phyloP scores from a whole-genome alignment of 2,113 vertebrate genomes.

The Phalacrocorax aristotelis region DNA sequence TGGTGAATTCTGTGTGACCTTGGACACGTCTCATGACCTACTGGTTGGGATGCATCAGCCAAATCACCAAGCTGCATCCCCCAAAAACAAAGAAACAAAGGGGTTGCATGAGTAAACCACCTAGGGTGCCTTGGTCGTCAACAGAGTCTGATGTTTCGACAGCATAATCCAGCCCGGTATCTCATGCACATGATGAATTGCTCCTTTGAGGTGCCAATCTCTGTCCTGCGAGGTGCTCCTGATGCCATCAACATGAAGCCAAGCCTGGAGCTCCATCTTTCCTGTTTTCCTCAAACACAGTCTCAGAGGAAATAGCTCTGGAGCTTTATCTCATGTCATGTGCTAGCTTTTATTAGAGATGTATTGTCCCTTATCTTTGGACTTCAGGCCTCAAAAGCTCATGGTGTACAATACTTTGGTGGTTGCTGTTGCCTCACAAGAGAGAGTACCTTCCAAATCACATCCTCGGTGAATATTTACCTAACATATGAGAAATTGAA shows the following conservation, averaged over 20 bases:
- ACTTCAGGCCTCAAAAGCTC: neutral
- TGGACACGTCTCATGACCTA: neutral
- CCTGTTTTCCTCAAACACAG: neutral
- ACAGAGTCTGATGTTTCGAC: neutral
- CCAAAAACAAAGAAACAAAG: neutral
- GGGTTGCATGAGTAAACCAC: neutral
- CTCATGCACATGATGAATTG: fast-evolving
- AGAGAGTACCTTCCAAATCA: neutral
- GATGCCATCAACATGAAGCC: neutral
- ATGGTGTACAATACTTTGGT: neutral
- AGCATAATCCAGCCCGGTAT: neutral
- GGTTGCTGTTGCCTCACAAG: neutral
- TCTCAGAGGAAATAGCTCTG: neutral
- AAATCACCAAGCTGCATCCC: neutral
- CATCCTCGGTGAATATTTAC: neutral
- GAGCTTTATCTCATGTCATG: neutral
- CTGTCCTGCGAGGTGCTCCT: neutral
- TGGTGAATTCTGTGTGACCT: neutral
- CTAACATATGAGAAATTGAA: neutral
- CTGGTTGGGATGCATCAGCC: neutral
- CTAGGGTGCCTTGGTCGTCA: neutral
- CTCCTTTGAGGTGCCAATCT: neutral
- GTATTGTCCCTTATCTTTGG: neutral
- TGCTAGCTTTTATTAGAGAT: neutral
- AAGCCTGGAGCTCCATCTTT: neutral